These are phyloP conservation scores for Zoanthus sansibaricus DNA, from an alignment of 92 coral and sea anemone genomes.

Conservation along the genomic window DNA sequence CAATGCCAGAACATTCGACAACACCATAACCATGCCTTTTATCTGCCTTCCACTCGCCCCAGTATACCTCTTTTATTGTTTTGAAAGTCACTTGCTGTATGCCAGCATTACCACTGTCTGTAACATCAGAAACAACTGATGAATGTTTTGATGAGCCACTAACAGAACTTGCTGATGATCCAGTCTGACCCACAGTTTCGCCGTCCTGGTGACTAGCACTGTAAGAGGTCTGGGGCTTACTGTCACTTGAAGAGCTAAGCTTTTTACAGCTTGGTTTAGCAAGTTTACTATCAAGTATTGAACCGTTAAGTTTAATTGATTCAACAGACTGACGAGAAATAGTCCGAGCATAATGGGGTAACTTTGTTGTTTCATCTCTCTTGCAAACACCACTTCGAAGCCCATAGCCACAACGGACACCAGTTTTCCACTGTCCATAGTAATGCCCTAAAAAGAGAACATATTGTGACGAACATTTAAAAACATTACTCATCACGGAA, in stretches of 20 bases:
- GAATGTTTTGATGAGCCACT: constrained; percentile 77
- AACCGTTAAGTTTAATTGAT: constrained; percentile 82
- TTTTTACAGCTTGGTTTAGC: constrained; percentile 39
- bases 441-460: constrained; percentile 67
- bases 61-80: constrained; percentile 73
- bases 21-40: constrained; percentile 91
- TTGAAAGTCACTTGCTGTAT: constrained; percentile 48
- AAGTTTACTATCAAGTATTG: constrained; percentile 56
- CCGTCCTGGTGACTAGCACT: constrained; percentile 50
- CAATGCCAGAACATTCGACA: constrained; percentile 73
- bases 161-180: constrained; percentile 68
- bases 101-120: background rate
- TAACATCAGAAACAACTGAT: constrained; percentile 43
- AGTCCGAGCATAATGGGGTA: constrained; percentile 75
- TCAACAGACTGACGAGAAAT: constrained; percentile 86
- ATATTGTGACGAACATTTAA: no score
- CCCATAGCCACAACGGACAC: constrained; percentile 91
- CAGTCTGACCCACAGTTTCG: constrained; percentile 67
- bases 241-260: constrained; percentile 36
- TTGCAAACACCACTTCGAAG: constrained; percentile 77
- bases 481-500: no score
- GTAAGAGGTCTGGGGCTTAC: constrained; percentile 60
- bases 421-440: constrained; percentile 96
- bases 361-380: constrained; percentile 65
- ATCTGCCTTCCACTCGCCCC: constrained; percentile 91